phyloP scores from a whole-genome alignment of 2,113 vertebrate genomes.

The Cebus imitator region DNA sequence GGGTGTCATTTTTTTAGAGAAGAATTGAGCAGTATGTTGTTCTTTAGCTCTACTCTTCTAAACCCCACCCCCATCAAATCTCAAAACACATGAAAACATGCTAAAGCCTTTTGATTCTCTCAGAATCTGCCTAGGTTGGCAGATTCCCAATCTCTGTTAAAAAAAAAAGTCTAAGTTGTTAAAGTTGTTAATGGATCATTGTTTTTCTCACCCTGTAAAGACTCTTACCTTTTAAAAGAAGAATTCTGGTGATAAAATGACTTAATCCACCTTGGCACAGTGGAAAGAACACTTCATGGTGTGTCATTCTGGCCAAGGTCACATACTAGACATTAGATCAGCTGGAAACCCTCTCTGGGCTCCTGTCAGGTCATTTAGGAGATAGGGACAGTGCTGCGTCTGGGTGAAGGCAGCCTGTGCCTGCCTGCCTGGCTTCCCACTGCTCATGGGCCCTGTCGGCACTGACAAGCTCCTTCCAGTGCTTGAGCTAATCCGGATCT shows the following conservation, averaged over 20 bases:
- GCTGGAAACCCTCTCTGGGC: slow-evolving; percentile 26
- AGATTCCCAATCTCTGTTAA: neutral
- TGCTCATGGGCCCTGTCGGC: neutral
- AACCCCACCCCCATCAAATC: neutral
- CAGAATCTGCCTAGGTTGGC: neutral
- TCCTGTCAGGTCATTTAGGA: slow-evolving; percentile 24
- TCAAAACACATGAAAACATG: neutral
- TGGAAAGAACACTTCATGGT: neutral
- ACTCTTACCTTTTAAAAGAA: slow-evolving; percentile 35
- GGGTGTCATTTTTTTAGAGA: neutral
- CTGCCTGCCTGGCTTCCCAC: neutral
- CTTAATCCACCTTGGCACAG: slow-evolving; percentile 43
- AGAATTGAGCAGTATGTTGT: neutral
- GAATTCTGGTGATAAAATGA: slow-evolving; percentile 60
- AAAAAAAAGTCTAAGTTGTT: neutral
- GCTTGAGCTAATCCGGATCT: neutral
- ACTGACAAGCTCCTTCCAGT: neutral
- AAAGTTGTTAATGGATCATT: neutral
- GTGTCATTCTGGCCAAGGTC: slow-evolving; percentile 31
- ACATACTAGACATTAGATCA: slow-evolving; percentile 50
- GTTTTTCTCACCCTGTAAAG: slow-evolving; percentile 36
- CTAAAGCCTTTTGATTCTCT: slow-evolving; percentile 44
- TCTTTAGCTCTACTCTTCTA: neutral
- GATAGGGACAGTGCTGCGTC: neutral
- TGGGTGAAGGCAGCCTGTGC: neutral